These are phyloP conservation scores for Atlantisia rogersi DNA, from an alignment of 2,113 vertebrate genomes.

Conservation along the genomic window DNA sequence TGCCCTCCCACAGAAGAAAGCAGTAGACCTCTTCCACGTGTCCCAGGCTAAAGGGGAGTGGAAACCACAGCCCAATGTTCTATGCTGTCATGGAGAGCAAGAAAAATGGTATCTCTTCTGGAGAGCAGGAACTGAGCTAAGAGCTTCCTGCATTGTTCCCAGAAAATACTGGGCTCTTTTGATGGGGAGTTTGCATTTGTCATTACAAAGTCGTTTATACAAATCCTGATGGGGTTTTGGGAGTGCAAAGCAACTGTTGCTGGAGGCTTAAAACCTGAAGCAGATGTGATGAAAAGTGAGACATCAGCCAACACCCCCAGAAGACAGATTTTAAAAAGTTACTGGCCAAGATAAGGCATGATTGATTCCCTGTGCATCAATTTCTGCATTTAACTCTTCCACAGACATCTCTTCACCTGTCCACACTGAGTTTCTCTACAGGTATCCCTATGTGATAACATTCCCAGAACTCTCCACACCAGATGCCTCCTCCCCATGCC, in stretches of 20 bases:
- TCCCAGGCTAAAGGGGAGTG: neutral
- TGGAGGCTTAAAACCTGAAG: neutral
- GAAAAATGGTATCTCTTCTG: neutral
- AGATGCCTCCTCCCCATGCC: neutral
- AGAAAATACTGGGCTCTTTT: neutral
- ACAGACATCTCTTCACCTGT: neutral
- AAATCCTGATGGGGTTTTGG: neutral
- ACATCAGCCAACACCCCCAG: neutral
- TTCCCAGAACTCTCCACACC: neutral
- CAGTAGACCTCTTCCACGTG: neutral
- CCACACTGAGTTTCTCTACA: neutral
- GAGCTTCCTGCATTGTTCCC: neutral
- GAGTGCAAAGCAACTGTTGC: neutral
- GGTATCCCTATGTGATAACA: neutral
- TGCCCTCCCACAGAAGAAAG: neutral
- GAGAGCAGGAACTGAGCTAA: neutral
- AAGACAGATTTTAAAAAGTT: neutral
- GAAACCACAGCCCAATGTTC: neutral
- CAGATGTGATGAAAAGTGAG: neutral
- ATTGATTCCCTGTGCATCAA: neutral
- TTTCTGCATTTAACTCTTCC: neutral
- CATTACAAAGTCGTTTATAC: neutral
- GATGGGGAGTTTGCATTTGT: neutral
- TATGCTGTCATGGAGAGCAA: neutral
- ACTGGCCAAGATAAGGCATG: neutral